phyloP scores from a whole-genome alignment of 2,888 invertebrate species.

The Aphodius granarius region DNA sequence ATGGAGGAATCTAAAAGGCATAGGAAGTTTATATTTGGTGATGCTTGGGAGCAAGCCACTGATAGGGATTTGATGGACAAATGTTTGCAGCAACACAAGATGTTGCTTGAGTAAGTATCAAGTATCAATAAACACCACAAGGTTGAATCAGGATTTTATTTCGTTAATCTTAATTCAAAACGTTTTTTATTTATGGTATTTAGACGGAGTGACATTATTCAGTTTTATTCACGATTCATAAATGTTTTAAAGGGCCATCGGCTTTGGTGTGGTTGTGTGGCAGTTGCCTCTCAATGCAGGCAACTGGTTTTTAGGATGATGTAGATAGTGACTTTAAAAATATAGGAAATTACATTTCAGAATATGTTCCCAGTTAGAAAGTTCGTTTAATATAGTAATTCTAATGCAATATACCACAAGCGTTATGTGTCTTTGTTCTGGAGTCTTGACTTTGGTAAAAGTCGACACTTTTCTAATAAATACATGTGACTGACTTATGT shows the following conservation, averaged over 20 bases:
- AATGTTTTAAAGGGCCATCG: no score
- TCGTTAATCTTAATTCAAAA: no score
- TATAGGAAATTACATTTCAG: slow-evolving; percentile 15
- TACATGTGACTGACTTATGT: not conserved
- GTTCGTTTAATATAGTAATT: slow-evolving; percentile 28
- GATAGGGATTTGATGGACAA: slow-evolving; percentile 27
- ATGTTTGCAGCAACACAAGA: slow-evolving; percentile 32
- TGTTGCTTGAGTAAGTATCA: slow-evolving; percentile 31
- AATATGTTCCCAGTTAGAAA: slow-evolving; percentile 32
- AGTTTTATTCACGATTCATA: no score
- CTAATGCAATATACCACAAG: slow-evolving; percentile 32
- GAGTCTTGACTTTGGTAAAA: slow-evolving; percentile 27
- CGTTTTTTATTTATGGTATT: no score
- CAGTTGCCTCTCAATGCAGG: no score
- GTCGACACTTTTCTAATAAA: not conserved
- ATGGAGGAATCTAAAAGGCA: slow-evolving; percentile 11
- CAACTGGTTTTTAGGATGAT: no score
- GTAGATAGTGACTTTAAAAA: no score
- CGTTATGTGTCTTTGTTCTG: slow-evolving; percentile 30
- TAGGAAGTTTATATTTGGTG: slow-evolving; percentile 14
- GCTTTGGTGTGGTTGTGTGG: no score
- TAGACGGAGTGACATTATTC: no score
- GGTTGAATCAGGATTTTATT: no score
- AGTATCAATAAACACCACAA: no score
- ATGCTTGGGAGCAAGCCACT: not conserved